Conservation (phyloP, 2,888 invertebrate genomes). For the Limnephilus lunatus region DNA sequence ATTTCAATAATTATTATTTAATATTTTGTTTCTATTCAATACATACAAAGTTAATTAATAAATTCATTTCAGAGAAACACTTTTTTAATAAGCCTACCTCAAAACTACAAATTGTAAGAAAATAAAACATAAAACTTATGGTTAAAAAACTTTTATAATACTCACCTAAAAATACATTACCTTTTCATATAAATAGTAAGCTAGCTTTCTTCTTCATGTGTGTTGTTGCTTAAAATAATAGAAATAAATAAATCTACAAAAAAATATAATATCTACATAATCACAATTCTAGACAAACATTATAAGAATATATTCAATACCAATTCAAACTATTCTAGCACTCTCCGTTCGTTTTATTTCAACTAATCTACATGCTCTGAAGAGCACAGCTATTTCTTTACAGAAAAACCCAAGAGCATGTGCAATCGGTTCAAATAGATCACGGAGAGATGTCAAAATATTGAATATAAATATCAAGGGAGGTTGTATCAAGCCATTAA, state of each 20-base stretch:
- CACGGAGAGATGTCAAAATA: slow-evolving; percentile 79
- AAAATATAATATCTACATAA: background rate
- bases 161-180: background rate
- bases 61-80: background rate
- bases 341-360: slow-evolving; percentile 44
- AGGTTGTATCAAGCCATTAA: slow-evolving; percentile 83
- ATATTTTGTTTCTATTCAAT: background rate
- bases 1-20: background rate
- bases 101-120: background rate
- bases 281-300: background rate
- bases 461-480: slow-evolving; percentile 81
- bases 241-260: background rate
- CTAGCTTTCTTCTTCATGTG: background rate
- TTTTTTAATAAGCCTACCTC: background rate
- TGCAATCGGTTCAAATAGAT: slow-evolving; percentile 80
- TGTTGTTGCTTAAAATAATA: background rate
- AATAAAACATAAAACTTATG: background rate
- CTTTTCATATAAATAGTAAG: background rate
- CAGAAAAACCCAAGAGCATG: slow-evolving; percentile 76
- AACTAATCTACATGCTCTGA: slow-evolving; percentile 51
- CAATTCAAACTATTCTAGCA: slow-evolving; percentile 18
- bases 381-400: slow-evolving; percentile 50
- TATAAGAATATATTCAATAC: background rate
- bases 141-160: background rate
- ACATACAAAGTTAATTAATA: background rate